These are phyloP conservation scores for Paralichthys olivaceus DNA, from an alignment of 2,113 vertebrate genomes.

Conservation along the genomic window DNA sequence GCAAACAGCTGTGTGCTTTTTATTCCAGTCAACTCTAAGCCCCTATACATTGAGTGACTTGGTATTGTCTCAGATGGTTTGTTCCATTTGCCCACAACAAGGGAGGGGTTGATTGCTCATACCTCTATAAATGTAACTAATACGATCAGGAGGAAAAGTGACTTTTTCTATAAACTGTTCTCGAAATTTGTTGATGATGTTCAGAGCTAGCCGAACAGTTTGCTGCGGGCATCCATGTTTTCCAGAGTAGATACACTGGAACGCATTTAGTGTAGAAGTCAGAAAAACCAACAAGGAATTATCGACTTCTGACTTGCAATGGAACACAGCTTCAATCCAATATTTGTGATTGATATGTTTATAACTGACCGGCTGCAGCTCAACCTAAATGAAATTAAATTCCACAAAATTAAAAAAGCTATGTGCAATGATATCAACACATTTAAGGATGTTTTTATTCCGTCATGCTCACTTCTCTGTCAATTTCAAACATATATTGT, in stretches of 20 bases:
- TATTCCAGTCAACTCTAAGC: too few relatives aligned
- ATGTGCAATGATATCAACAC: background rate
- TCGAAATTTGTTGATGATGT: too few relatives aligned
- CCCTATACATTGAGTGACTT: too few relatives aligned
- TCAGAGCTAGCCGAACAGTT: too few relatives aligned
- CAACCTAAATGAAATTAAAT: background rate
- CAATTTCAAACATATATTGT: background rate
- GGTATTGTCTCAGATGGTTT: too few relatives aligned
- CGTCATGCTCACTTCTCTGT: background rate
- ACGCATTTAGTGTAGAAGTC: constrained; percentile 27
- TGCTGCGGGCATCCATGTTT: too few relatives aligned
- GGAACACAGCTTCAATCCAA: background rate
- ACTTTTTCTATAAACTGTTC: too few relatives aligned
- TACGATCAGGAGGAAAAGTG: too few relatives aligned
- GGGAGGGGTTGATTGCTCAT: too few relatives aligned
- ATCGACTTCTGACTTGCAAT: background rate
- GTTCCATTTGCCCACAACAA: too few relatives aligned
- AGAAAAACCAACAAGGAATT: constrained; percentile 22
- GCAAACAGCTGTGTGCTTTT: too few relatives aligned
- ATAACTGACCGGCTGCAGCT: background rate
- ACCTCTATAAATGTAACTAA: too few relatives aligned
- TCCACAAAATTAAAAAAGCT: background rate
- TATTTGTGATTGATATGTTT: constrained; percentile 21
- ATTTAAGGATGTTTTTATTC: background rate
- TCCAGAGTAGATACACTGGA: constrained; percentile 8